Evolutionary conservation across 2,113 vertebrate species (phyloP), one percentile per base, ranked within the genome.

Genomic region (Lampris megalopsis): DNA sequence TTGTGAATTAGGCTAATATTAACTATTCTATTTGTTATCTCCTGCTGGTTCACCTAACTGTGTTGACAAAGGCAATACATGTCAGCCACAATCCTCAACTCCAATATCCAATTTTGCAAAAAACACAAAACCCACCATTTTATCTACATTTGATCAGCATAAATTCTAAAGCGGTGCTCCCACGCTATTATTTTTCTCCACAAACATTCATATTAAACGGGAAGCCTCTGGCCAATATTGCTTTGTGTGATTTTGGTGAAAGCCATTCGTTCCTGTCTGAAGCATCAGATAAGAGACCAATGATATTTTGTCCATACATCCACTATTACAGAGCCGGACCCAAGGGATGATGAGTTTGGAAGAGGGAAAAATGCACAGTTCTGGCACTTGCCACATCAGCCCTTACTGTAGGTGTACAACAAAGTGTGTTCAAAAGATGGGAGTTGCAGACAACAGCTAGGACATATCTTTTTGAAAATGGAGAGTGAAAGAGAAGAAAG

Each of bases 81-180:
- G 63, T 63, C 36, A 0, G 40, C 24, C 66, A 36, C 2, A 40
- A 35, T 11, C 42, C 5, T 6, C 5, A 24, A 37, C 59, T 47
- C 36, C n/a, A 41, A 56, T 42, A n/a, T 4, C 48, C 42, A 10
- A 41, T 62, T 68, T 67, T 74, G 76, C 50, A 75, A 76, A 82
- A 84, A 73, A 0, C 47, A 42, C 37, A 36, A 66, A 48, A 71
- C 61, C 24, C 54, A 67, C 7, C 40, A 7, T 68, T 83, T 77
- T 74, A 80, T 74, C 67, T 74, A 66, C 53, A 73, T 77, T 80
- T 53, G 63, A 63, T 86, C 81, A 73, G 45, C 45, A 13, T 8
- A 53, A 53, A 50, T n/a, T 61, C 54, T n/a, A 65, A 63, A 75
- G 67, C 5, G 5, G 7, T 42, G 37, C 49, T 73, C 43, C 41